Conservation (phyloP, 2,797 vertebrate species). For the Morelia viridis region DNA sequence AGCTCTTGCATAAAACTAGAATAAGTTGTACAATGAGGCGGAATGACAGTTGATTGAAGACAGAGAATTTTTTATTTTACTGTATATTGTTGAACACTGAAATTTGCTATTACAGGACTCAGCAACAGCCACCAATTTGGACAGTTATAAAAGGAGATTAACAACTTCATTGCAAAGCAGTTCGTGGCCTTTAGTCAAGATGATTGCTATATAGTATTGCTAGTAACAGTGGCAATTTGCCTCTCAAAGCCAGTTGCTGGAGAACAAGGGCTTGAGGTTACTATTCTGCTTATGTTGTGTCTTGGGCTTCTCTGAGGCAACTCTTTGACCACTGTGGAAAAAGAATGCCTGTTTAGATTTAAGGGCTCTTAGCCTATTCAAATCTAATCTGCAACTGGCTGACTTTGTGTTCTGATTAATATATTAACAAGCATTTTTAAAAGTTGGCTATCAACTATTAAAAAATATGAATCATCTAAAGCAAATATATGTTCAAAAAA, state of each 20-base stretch:
- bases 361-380: background rate
- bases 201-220: background rate
- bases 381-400: background rate
- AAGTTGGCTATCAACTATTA: background rate
- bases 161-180: background rate
- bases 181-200: background rate
- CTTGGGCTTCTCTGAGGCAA: background rate
- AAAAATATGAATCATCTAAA: constrained; percentile 3
- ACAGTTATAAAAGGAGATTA: background rate
- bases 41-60: background rate
- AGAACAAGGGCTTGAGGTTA: background rate
- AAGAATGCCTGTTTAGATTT: background rate
- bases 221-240: background rate
- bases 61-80: background rate
- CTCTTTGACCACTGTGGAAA: background rate
- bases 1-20: background rate
- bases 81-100: background rate
- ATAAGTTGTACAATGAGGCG: background rate
- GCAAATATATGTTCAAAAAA: background rate
- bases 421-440: background rate
- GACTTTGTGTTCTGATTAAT: background rate
- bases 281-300: background rate
- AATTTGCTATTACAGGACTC: background rate
- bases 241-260: background rate
- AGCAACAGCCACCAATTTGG: background rate